These are phyloP conservation scores for Arge pagana DNA, from an alignment of 2,888 invertebrate genomes.

Conservation along the genomic window DNA sequence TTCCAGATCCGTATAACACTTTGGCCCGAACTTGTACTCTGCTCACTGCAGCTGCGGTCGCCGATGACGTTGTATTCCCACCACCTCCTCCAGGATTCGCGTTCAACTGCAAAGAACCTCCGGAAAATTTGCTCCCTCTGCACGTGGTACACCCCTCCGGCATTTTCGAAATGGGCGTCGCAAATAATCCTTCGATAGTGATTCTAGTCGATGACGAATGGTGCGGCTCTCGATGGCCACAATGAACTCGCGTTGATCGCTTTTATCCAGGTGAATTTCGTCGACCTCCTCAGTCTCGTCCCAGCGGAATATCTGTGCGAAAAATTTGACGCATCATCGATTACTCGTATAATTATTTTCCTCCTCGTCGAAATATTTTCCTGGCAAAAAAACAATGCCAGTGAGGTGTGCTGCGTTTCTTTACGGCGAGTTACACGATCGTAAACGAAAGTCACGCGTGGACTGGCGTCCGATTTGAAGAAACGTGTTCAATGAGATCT, in stretches of 20 bases:
- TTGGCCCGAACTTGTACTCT: slow-evolving; percentile 52
- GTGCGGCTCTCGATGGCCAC: neutral
- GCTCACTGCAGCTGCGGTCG: slow-evolving; percentile 33
- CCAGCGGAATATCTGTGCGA: too few species aligned
- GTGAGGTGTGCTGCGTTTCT: too few species aligned
- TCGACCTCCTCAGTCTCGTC: too few species aligned
- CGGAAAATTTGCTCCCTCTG: slow-evolving; percentile 46
- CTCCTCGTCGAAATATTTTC: neutral
- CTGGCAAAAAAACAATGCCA: neutral
- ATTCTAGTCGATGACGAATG: neutral
- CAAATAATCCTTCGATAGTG: neutral
- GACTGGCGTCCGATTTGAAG: slow-evolving; percentile 12
- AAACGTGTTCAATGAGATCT: slow-evolving; percentile 17
- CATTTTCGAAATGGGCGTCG: slow-evolving; percentile 35
- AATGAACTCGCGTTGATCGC: neutral
- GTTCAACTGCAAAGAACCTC: slow-evolving; percentile 42
- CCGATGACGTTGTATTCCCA: slow-evolving; percentile 31
- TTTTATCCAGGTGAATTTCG: too few species aligned
- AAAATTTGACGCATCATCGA: neutral
- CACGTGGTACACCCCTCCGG: slow-evolving; percentile 52
- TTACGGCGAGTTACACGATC: slow-evolving; percentile 2
- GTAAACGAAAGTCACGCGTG: slow-evolving; percentile 13
- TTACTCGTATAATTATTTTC: neutral
- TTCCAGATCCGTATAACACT: slow-evolving; percentile 51
- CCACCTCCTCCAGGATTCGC: slow-evolving; percentile 42